Evolutionary conservation across 1,140 invertebrate species (phyloP).

Genomic region (Papilio polyxenes): DNA sequence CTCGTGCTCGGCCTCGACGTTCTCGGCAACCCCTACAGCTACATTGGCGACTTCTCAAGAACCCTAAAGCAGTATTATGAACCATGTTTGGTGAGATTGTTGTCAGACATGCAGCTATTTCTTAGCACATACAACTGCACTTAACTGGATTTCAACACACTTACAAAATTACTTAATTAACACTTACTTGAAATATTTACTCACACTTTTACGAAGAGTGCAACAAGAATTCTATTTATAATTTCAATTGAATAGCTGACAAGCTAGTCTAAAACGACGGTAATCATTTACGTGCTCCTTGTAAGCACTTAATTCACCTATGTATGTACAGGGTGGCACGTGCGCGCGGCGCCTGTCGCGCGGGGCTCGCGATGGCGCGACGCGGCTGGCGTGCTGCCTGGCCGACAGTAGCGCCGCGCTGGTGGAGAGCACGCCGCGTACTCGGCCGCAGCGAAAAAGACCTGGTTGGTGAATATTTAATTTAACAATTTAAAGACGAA

Average conservation of each 20-base stretch:
- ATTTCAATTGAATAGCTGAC: too few relatives aligned
- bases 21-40: slow-evolving; percentile 93
- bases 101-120: background rate
- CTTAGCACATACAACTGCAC: background rate
- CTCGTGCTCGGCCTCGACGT: slow-evolving; percentile 93
- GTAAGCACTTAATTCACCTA: background rate
- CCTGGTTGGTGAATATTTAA: slow-evolving; percentile 40
- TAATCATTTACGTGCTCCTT: too few relatives aligned
- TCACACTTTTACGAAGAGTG: background rate
- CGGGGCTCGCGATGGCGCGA: slow-evolving; percentile 44
- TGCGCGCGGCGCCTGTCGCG: slow-evolving; percentile 31
- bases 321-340: background rate
- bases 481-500: too few relatives aligned
- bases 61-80: slow-evolving; percentile 81
- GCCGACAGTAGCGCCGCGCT: slow-evolving; percentile 42
- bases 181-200: too few relatives aligned
- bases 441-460: slow-evolving; percentile 41
- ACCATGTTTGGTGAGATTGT: slow-evolving; percentile 58
- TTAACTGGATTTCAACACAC: background rate
- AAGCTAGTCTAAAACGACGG: too few relatives aligned
- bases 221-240: too few relatives aligned
- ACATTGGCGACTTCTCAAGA: slow-evolving; percentile 85
- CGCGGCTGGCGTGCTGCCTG: slow-evolving; percentile 51
- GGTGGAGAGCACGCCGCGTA: slow-evolving; percentile 44
- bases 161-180: too few relatives aligned